Base-by-base conservation (phyloP, 35 echinoderm and acorn worm genomes). In the Chiridota heheva region DNA sequence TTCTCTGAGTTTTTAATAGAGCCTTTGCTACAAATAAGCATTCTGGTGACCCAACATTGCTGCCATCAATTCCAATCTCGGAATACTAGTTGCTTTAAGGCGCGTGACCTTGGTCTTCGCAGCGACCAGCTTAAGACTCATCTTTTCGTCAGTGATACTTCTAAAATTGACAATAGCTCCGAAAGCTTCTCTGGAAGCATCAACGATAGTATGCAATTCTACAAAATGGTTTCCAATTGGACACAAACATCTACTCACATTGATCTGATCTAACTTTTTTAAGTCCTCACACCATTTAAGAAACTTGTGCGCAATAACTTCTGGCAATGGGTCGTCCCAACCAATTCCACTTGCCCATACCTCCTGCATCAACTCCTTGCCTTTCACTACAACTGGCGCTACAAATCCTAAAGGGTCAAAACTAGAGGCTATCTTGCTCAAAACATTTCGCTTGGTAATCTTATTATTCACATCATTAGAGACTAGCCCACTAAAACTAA, bases 1-100 rank as follows among this genome's bases (percentile, higher is more conserved):
- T n/a, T n/a, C n/a, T n/a, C n/a, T n/a, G n/a, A n/a, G n/a, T n/a
- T n/a, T n/a, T n/a, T n/a, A n/a, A n/a, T n/a, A n/a, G n/a, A n/a
- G n/a, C n/a, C n/a, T n/a, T n/a, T n/a, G n/a, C n/a, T n/a, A n/a
- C n/a, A n/a, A n/a, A n/a, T n/a, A n/a, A n/a, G n/a, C n/a, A n/a
- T n/a, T n/a, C n/a, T n/a, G n/a, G n/a, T n/a, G n/a, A n/a, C 77
- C 77, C 3, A 81, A 25, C 38, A 81, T 10, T 17, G 63, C 35
- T 13, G 65, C 81, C 81, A 83, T 83, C 29, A 83, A 59, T 39
- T 70, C 81, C 2, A 83, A 40, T 40, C 81, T 83, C 5, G 63
- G 81, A 40, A 70, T 83, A 70, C 81, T 83, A 3, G 40, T 71
- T 2, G 64, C 36, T 56, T 70, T 55, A 18, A 70, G 59, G 16